Evolutionary conservation across 2,797 vertebrate genomes (phyloP), one percentile per base, ranked within the genome.

Genomic region (Sebastes itinus): DNA sequence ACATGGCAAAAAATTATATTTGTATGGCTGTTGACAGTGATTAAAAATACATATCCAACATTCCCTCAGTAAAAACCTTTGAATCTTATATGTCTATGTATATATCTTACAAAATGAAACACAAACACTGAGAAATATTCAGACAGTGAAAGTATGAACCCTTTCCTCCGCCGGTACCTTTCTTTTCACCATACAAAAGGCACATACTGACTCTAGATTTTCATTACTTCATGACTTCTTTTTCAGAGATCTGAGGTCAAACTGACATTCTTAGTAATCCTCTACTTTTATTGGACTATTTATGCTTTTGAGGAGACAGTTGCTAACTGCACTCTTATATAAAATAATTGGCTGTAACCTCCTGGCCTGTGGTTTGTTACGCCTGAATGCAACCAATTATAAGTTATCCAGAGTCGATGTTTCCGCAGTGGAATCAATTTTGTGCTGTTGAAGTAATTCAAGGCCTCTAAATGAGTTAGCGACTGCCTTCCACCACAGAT

Each of bases 311-410:
- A 78, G 14, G 58, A 59, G 73, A 38, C 75, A 73, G 55, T 72
- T 84, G 80, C 65, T 82, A 77, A 64, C 33, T 81, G 72, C 49
- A 38, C 52, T 81, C 73, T 88, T 86, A 72, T 77, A 75, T 87
- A 84, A 86, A 77, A 60, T 94, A 93, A 94, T 91, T 93, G 88
- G 73, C 84, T 92, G 23, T 87, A 90, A 88, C 88, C 91, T 91
- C 66, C 46, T 80, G 87, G 80, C 82, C 72, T 60, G 66, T 20
- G 33, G 72, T 88, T 88, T 88, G 81, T 85, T 78, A 88, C 23
- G 66, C 84, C 80, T 91, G 83, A 92, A 88, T 91, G 90, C 87
- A 87, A 79, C 87, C 85, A 94, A 93, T 92, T 90, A 91, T 88
- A 91, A 91, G 89, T 92, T 77, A 75, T 86, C 84, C 82, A 76